These are phyloP conservation scores for Sciaenops ocellatus DNA, from an alignment of 2,797 vertebrate species.

Conservation along the genomic window DNA sequence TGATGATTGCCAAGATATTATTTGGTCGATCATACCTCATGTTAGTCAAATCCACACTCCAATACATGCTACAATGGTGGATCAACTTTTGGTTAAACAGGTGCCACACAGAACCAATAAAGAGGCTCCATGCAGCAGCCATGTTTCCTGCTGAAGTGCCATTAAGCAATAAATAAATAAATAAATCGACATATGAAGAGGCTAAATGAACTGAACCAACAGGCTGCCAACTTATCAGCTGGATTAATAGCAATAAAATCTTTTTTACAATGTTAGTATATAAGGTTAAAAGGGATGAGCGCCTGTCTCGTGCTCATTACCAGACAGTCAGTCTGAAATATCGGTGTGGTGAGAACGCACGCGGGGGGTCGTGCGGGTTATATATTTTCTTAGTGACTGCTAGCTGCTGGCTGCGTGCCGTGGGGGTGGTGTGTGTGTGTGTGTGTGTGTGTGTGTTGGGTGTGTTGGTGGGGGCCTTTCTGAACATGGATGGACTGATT, in stretches of 20 bases:
- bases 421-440: constrained; percentile 21
- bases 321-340: constrained; percentile 41
- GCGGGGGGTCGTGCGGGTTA: constrained; percentile 34
- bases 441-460: constrained; percentile 4
- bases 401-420: constrained; percentile 7
- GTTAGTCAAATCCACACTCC: background rate
- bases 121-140: constrained; percentile 7
- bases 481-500: constrained; percentile 46
- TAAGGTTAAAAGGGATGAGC: constrained; percentile 33
- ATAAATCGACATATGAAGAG: too few species aligned
- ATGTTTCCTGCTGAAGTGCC: constrained; percentile 29
- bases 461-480: constrained; percentile 7
- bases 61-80: background rate
- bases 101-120: background rate
- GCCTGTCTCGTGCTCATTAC: constrained; percentile 39
- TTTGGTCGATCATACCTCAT: background rate
- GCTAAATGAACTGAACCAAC: background rate
- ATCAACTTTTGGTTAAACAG: background rate
- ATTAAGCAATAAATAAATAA: background rate
- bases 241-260: background rate
- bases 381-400: constrained; percentile 38
- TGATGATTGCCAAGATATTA: too few species aligned
- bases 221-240: constrained; percentile 8
- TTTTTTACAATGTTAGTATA: constrained; percentile 26
- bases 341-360: constrained; percentile 17